phyloP scores from a whole-genome alignment of 2,113 vertebrate genomes.

The Crotalus helleri region DNA sequence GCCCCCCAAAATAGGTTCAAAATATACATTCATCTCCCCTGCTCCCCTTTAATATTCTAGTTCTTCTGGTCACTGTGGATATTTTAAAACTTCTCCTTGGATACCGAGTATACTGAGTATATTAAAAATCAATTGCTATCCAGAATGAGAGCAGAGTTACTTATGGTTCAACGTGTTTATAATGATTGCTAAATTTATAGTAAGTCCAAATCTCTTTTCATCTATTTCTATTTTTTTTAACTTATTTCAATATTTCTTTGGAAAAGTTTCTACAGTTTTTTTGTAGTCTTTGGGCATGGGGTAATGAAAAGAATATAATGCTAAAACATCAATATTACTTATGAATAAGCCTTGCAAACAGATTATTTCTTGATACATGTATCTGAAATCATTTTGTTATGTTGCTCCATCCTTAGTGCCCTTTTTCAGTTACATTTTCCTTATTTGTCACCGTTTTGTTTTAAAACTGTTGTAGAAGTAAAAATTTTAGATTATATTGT shows the following conservation, averaged over 20 bases:
- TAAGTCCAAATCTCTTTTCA: background rate
- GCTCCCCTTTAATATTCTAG: constrained; percentile 60
- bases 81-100: constrained; percentile 58
- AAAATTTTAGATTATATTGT: constrained; percentile 14
- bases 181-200: constrained; percentile 13
- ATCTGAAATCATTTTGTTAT: constrained; percentile 36
- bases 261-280: background rate
- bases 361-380: constrained; percentile 17
- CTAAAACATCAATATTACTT: background rate
- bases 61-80: constrained; percentile 44
- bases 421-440: constrained; percentile 27
- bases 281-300: background rate
- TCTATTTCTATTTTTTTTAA: background rate
- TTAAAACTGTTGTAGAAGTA: constrained; percentile 3
- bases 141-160: background rate
- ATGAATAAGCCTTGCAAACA: constrained; percentile 7
- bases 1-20: background rate
- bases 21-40: constrained; percentile 56
- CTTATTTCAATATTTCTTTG: background rate
- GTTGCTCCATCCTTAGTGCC: constrained; percentile 42
- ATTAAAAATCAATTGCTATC: constrained; percentile 45
- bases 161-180: background rate
- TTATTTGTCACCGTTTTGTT: constrained; percentile 45
- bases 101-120: constrained; percentile 11
- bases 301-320: too few relatives aligned